These are phyloP conservation scores for Athalia circularis DNA, from an alignment of 2,888 invertebrate species.

Conservation along the genomic window DNA sequence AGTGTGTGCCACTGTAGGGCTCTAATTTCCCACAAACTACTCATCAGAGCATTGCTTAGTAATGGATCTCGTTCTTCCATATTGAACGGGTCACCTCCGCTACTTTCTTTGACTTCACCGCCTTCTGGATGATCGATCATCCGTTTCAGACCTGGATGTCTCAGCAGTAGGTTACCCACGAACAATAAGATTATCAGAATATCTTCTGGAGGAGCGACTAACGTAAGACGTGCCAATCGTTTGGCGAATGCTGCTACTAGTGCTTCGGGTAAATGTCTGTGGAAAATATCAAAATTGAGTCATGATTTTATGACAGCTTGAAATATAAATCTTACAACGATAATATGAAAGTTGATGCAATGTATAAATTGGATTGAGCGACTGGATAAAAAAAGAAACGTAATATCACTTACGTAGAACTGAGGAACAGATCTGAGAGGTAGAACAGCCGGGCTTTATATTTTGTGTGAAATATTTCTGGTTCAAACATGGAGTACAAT, in stretches of 20 bases:
- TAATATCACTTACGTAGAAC: conserved; percentile 85
- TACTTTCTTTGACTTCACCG: conserved; percentile 66
- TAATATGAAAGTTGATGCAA: background rate
- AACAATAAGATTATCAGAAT: conserved; percentile 86
- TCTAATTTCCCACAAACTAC: conserved; percentile 95
- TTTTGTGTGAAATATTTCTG: conserved; percentile 92
- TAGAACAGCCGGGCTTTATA: conserved; percentile 93
- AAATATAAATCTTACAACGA: background rate
- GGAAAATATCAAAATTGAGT: conserved; percentile 55
- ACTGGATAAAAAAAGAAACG: conserved; percentile 28
- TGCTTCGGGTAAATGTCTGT: conserved; percentile 91
- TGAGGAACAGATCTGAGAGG: conserved; percentile 92
- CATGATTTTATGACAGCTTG: background rate
- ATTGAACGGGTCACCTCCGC: conserved; percentile 86
- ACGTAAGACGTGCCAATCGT: conserved; percentile 87
- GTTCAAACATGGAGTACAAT: conserved; percentile 95
- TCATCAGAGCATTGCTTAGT: conserved; percentile 88
- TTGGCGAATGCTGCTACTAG: conserved; percentile 96
- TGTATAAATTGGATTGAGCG: background rate
- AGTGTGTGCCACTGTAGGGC: conserved; percentile 84
- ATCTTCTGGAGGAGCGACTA: conserved; percentile 89
- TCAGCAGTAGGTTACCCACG: conserved; percentile 88
- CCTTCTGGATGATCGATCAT: conserved; percentile 77
- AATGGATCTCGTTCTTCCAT: conserved; percentile 88
- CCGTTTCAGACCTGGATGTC: conserved; percentile 89